phyloP scores from a whole-genome alignment of 2,113 vertebrate species.

The Ranitomeya imitator region DNA sequence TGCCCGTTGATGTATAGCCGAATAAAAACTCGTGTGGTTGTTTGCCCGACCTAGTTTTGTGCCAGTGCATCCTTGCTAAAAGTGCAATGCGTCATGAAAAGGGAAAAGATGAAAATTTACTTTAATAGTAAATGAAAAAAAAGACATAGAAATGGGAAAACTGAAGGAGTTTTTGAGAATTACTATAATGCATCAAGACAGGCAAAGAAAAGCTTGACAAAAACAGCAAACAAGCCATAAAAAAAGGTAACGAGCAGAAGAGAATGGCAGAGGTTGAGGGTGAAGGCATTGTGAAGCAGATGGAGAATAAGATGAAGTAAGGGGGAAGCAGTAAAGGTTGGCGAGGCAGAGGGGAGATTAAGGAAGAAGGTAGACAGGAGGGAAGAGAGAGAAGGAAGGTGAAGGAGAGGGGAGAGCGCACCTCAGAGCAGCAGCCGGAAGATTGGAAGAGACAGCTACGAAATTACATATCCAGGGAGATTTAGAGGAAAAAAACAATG shows the following conservation, averaged over 20 bases:
- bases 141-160: slow-evolving; percentile 5
- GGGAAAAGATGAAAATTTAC: not conserved
- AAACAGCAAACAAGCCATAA: slow-evolving; percentile 8
- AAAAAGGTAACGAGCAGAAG: slow-evolving; percentile 16
- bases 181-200: slow-evolving; percentile 1
- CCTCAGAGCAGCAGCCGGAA: slow-evolving; percentile 49
- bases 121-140: not conserved
- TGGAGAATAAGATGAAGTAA: slow-evolving; percentile 15
- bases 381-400: slow-evolving; percentile 14
- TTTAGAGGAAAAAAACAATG: slow-evolving; percentile 60
- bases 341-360: slow-evolving; percentile 11
- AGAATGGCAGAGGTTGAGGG: slow-evolving; percentile 14
- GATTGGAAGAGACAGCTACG: slow-evolving; percentile 60
- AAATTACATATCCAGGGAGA: slow-evolving; percentile 66
- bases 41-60: not conserved
- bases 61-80: not conserved
- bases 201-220: slow-evolving; percentile 6
- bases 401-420: slow-evolving; percentile 30
- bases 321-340: slow-evolving; percentile 27
- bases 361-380: slow-evolving; percentile 25
- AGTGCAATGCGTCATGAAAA: not conserved
- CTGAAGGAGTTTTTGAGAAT: not conserved
- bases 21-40: not conserved
- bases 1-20: not conserved
- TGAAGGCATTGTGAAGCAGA: slow-evolving; percentile 9